Base-by-base conservation (phyloP, 2,888 invertebrate genomes). In the Eristalinus aeneus region DNA sequence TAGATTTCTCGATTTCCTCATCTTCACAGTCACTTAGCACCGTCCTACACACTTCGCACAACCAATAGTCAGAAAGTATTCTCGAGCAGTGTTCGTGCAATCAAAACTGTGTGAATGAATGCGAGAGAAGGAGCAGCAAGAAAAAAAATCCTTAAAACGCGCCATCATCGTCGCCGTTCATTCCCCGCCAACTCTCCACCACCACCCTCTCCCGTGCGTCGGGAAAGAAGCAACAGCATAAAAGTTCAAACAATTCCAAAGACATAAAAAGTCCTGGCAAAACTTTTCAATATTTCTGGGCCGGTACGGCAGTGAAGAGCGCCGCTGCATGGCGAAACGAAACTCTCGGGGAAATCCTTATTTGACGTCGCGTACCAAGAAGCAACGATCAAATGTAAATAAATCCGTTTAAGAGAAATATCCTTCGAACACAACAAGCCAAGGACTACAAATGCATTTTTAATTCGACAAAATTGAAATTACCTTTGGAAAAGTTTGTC, bases 391-490 rank as follows among this genome's bases (percentile, higher is more conserved):
- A 86, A 81, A 77, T 77, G 73, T 77, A 86, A 86, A 86, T 86
- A 86, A 81, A 86, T 86, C 77, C 85, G 77, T 80, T 81, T 80
- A 86, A 81, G 73, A 69, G 64, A 86, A 86, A 86, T 86, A 86
- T 77, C 85, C 76, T 81, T 86, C 85, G 81, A 81, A 86, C 81
- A 86, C 81, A 86, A 86, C 81, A 81, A 81, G 63, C 75, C 68
- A 81, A 73, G 68, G 73, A 77, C 85, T 77, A 77, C 81, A 86
- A 86, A 86, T 87, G 86, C 80, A 82, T 82, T 82, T 87, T 87
- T 87, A 87, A 87, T 87, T 87, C 78, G 80, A 67, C 46, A 78
- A 87, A 82, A 87, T 87, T 87, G 86, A 87, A 87, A 82, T 87
- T 87, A 83, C 86, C 74, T 87, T 78, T 63, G 63, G 20, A 73